Percentiles rank a stretch among this genome's conserved stretches.
Evolutionary conservation across 2,113 vertebrate species (phyloP).

Genomic region (Sarotherodon lohbergeri): DNA sequence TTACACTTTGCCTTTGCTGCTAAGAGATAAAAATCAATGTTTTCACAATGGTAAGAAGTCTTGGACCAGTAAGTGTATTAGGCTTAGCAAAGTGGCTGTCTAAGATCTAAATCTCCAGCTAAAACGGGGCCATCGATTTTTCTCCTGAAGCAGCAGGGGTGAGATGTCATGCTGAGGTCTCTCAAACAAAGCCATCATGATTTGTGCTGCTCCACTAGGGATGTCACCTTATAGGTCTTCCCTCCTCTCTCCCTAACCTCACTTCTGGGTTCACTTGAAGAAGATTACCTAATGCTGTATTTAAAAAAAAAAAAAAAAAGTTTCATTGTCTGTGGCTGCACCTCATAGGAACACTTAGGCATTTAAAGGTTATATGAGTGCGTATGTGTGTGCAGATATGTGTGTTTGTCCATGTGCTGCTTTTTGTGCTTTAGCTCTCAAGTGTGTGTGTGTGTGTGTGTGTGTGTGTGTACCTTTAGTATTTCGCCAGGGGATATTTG

Average conservation of each 20-base stretch:
- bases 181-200: slow-evolving; percentile 8
- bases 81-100: not conserved
- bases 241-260: not conserved
- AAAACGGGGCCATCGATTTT: slow-evolving; percentile 16
- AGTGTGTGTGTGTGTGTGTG: not conserved
- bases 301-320: not conserved
- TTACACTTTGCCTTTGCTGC: not conserved
- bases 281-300: slow-evolving; percentile 1
- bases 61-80: not conserved
- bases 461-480: not conserved
- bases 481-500: not conserved
- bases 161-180: slow-evolving; percentile 25
- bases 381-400: not conserved
- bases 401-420: not conserved
- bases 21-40: not conserved
- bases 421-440: not conserved
- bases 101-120: not conserved
- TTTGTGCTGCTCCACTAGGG: slow-evolving; percentile 28
- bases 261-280: not conserved
- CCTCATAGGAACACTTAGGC: not conserved
- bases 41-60: not conserved
- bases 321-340: not conserved
- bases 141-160: not conserved
- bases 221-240: slow-evolving; percentile 15
- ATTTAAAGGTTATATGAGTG: not conserved